phyloP scores from a whole-genome alignment of 2,797 vertebrate species.

The Pteronotus mesoamericanus region DNA sequence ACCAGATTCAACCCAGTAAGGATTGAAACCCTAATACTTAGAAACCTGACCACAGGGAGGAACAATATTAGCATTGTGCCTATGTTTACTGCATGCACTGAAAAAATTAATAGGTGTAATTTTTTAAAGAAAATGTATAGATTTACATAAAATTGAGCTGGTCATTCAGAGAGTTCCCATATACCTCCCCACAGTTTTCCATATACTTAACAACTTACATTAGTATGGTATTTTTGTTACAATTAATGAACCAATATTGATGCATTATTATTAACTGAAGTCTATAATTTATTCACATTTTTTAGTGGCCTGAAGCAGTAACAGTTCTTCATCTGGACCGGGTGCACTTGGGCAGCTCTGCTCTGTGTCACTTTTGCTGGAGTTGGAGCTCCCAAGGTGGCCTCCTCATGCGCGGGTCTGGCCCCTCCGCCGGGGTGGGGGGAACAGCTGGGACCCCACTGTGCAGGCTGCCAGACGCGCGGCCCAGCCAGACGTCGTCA shows the following conservation, averaged over 20 bases:
- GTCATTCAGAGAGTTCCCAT: not conserved
- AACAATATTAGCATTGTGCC: not conserved
- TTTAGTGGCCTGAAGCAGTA: not conserved
- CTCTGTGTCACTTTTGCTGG: not conserved
- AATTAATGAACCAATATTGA: not conserved
- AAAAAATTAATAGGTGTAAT: not conserved
- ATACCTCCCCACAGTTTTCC: not conserved
- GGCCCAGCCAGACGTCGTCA: not conserved
- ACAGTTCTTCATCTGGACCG: not conserved
- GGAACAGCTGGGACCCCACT: not conserved
- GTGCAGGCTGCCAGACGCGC: too few relatives aligned
- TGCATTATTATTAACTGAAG: not conserved
- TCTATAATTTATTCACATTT: not conserved
- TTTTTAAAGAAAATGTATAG: not conserved
- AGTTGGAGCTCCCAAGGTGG: not conserved
- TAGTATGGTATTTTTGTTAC: not conserved
- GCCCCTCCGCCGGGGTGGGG: not conserved
- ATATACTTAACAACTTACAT: not conserved
- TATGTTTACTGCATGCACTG: not conserved
- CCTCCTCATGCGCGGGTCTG: not conserved
- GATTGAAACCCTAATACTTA: not conserved
- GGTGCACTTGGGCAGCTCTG: not conserved
- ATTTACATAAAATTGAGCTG: not conserved
- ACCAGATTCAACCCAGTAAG: not conserved
- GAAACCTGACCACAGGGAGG: not conserved